A percentile compares a stretch with the other conserved stretches of the same genome.
Conservation (phyloP, 2,797 vertebrate species). For the Thripadectes ignobilis region DNA sequence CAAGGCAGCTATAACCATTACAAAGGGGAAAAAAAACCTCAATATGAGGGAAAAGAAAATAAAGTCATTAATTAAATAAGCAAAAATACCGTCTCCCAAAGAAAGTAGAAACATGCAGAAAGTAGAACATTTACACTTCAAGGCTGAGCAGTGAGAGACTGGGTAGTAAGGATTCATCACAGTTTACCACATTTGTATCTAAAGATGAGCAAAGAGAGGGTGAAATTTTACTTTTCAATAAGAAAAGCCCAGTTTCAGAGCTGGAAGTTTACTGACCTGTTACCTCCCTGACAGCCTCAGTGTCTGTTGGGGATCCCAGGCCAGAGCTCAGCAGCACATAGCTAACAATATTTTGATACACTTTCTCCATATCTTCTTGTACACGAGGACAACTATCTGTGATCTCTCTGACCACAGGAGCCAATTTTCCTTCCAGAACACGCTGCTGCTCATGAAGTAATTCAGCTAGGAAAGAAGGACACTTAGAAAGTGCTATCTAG, state of each 20-base stretch:
- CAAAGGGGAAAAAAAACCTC: not conserved
- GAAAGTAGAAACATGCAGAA: not conserved
- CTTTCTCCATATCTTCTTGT: slow-evolving; percentile 76
- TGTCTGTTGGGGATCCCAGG: slow-evolving; percentile 82
- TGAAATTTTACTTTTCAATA: not conserved
- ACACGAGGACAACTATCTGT: slow-evolving; percentile 76
- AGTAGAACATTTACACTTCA: not conserved
- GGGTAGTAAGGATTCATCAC: not conserved
- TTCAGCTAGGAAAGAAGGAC: slow-evolving; percentile 77
- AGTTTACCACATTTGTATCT: not conserved
- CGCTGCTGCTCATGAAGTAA: slow-evolving; percentile 82
- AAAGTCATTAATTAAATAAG: not conserved
- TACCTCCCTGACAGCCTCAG: slow-evolving; percentile 80
- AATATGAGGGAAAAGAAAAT: not conserved
- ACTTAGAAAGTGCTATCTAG: not conserved
- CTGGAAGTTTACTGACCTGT: slow-evolving; percentile 78
- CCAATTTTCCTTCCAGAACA: slow-evolving; percentile 77
- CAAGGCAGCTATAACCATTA: slow-evolving; percentile 82
- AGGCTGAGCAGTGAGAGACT: not conserved
- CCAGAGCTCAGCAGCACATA: slow-evolving; percentile 84
- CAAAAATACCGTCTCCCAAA: not conserved
- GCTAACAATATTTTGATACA: slow-evolving; percentile 82
- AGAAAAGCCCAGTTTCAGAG: not conserved
- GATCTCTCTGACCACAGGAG: slow-evolving; percentile 82
- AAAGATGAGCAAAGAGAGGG: not conserved